Percentiles rank a stretch among this genome's conserved stretches.
Conservation (phyloP, 1,140 invertebrate species). For the Conus betulinus region DNA sequence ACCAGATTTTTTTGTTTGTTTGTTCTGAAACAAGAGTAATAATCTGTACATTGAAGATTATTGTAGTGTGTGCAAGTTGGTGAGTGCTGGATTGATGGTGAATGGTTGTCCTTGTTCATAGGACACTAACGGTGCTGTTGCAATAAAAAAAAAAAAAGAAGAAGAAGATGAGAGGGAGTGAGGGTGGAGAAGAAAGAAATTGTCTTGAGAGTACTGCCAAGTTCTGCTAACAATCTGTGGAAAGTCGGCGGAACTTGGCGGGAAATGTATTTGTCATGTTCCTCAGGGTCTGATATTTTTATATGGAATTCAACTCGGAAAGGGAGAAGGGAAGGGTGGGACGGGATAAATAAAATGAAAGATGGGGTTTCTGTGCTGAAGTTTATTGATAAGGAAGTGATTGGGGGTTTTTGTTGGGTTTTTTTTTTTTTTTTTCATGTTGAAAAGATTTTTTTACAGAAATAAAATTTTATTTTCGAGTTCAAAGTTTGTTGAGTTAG, state of each 20-base stretch:
- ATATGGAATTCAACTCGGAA: not conserved
- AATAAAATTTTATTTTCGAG: slow-evolving; percentile 4
- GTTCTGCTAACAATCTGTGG: not conserved
- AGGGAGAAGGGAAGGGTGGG: not conserved
- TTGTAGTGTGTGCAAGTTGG: not conserved
- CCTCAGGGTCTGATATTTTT: not conserved
- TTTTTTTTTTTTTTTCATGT: slow-evolving; percentile 5
- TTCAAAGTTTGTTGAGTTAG: not conserved
- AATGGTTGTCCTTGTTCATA: not conserved
- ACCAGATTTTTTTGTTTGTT: not conserved
- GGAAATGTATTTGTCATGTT: not conserved
- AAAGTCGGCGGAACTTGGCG: not conserved
- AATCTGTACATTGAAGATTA: not conserved
- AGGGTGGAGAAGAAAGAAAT: not conserved
- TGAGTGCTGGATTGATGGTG: not conserved
- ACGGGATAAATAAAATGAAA: not conserved
- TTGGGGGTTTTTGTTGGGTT: not conserved
- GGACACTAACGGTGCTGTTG: slow-evolving; percentile 33
- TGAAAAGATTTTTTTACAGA: not conserved
- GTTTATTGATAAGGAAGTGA: not conserved
- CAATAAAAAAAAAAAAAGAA: not conserved
- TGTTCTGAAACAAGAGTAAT: not conserved
- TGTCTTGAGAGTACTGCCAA: not conserved
- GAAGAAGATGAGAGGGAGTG: not conserved
- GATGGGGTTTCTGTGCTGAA: not conserved